Percentiles rank a stretch among this genome's conserved stretches.
These are phyloP conservation scores for Tokudaia tokunoshimensis DNA, from an alignment of 2,797 vertebrate genomes.

Conservation along the genomic window DNA sequence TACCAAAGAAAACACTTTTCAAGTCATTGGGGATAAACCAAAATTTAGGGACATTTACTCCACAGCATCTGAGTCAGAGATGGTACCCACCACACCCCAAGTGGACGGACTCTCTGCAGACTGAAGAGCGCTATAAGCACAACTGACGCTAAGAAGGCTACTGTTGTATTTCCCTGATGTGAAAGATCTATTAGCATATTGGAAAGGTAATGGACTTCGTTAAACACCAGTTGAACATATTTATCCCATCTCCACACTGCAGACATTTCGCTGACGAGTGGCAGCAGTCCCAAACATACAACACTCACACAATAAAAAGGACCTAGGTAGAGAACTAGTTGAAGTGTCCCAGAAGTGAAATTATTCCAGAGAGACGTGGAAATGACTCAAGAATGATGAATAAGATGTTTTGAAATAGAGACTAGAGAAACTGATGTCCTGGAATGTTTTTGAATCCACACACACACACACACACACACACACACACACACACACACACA, in stretches of 20 bases:
- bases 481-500: not conserved
- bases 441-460: not conserved
- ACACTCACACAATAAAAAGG: not conserved
- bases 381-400: not conserved
- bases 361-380: not conserved
- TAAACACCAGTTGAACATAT: not conserved
- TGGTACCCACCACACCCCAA: not conserved
- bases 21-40: slow-evolving; percentile 1
- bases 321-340: not conserved
- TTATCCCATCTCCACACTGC: not conserved
- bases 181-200: not conserved
- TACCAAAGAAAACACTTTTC: slow-evolving; percentile 1
- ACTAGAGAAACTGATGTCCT: not conserved
- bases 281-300: not conserved
- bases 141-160: not conserved
- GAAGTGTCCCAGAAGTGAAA: not conserved
- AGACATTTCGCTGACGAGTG: not conserved
- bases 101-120: not conserved
- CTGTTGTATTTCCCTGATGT: not conserved
- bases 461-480: not conserved
- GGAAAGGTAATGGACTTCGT: not conserved
- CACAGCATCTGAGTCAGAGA: not conserved
- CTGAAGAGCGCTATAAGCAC: not conserved
- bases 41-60: slow-evolving; percentile 3
- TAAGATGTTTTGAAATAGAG: not conserved